phyloP scores from a whole-genome alignment of 2,888 invertebrate species.

The Miltochrista miniata region DNA sequence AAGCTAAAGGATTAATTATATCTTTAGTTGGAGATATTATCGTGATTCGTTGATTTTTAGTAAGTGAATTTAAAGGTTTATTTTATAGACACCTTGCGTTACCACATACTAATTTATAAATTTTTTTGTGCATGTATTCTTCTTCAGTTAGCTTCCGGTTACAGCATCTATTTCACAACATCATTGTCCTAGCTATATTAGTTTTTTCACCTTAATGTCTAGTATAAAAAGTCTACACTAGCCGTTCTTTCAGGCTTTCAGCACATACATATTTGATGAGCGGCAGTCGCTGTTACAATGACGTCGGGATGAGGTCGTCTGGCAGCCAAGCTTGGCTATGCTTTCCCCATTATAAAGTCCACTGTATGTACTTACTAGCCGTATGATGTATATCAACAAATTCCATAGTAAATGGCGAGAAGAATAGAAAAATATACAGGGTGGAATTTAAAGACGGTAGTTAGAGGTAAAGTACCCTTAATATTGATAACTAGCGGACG shows the following conservation, averaged over 20 bases:
- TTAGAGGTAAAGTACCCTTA: no score
- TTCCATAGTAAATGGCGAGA: slow-evolving; percentile 9
- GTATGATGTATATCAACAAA: slow-evolving; percentile 24
- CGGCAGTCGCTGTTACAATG: slow-evolving; percentile 70
- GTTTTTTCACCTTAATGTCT: neutral
- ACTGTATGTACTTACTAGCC: slow-evolving; percentile 23
- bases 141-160: no score
- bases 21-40: no score
- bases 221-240: slow-evolving; percentile 34
- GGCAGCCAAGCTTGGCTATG: slow-evolving; percentile 58
- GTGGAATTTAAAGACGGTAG: neutral
- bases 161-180: no score
- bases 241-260: slow-evolving; percentile 70
- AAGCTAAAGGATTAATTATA: no score
- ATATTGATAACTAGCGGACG: no score
- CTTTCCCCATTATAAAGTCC: slow-evolving; percentile 36
- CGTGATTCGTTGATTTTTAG: no score
- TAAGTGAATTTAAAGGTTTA: no score
- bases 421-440: neutral
- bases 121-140: no score
- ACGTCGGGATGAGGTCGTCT: slow-evolving; percentile 77
- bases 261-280: slow-evolving; percentile 81
- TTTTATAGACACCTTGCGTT: no score
- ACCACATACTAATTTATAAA: no score
- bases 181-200: neutral